A percentile compares a stretch with the other conserved stretches of the same genome.
Evolutionary conservation across 2,113 vertebrate species (phyloP).

Genomic region (Vulpes vulpes): DNA sequence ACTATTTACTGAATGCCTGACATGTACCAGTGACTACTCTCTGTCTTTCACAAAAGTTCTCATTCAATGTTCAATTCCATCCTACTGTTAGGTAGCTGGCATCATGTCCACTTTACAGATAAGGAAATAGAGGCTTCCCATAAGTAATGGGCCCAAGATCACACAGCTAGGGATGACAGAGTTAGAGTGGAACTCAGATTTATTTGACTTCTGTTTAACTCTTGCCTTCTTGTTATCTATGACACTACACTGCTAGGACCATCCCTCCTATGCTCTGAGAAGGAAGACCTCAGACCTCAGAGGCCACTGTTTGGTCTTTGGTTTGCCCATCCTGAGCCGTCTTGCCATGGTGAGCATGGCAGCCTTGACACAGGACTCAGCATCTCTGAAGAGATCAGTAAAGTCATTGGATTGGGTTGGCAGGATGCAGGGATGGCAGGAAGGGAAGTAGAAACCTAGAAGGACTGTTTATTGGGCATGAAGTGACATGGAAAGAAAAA

Average conservation of each 20-base stretch:
- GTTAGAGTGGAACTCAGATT: background rate
- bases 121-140: background rate
- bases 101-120: slow-evolving; percentile 2
- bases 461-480: background rate
- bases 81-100: background rate
- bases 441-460: background rate
- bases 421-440: background rate
- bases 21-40: background rate
- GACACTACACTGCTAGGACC: background rate
- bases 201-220: background rate
- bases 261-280: background rate
- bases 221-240: background rate
- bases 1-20: background rate
- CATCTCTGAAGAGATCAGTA: background rate
- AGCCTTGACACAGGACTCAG: background rate
- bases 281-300: background rate
- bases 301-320: background rate
- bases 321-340: background rate
- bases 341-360: background rate
- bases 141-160: background rate
- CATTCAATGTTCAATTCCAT: background rate
- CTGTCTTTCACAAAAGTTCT: background rate
- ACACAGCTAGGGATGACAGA: background rate
- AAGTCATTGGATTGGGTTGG: background rate
- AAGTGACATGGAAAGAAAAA: background rate